These are phyloP conservation scores for Proales similis DNA, from an alignment of 1,140 invertebrate genomes.

Conservation along the genomic window DNA sequence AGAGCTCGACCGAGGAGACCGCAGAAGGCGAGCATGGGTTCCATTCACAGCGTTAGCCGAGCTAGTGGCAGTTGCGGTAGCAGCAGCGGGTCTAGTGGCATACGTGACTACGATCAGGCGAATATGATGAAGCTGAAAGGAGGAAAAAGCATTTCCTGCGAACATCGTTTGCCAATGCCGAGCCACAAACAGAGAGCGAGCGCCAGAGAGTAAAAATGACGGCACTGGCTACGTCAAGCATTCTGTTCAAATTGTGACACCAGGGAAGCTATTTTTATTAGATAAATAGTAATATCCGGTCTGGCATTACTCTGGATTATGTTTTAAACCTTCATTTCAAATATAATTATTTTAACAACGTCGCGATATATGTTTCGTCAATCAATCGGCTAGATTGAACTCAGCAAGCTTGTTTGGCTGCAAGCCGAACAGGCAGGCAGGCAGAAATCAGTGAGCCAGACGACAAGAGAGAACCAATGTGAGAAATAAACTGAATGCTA, in stretches of 20 bases:
- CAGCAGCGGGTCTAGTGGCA: no score
- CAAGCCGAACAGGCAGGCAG: not conserved
- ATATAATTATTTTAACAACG: not conserved
- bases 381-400: not conserved
- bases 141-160: no score
- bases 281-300: conserved; percentile 38
- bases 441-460: not conserved
- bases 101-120: no score
- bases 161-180: no score
- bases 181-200: no score
- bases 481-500: conserved; percentile 10
- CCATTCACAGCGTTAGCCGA: no score
- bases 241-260: conserved; percentile 25
- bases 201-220: no score
- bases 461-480: not conserved
- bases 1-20: no score
- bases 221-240: no score
- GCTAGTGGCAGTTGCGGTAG: no score
- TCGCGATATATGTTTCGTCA: not conserved
- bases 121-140: no score
- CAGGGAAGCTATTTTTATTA: conserved; percentile 37
- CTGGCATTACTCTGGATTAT: not conserved
- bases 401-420: not conserved
- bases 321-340: conserved; percentile 3
- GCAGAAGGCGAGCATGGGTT: no score